Conservation (phyloP, 2,888 invertebrate species). For the Eudasyphora cyanicolor region DNA sequence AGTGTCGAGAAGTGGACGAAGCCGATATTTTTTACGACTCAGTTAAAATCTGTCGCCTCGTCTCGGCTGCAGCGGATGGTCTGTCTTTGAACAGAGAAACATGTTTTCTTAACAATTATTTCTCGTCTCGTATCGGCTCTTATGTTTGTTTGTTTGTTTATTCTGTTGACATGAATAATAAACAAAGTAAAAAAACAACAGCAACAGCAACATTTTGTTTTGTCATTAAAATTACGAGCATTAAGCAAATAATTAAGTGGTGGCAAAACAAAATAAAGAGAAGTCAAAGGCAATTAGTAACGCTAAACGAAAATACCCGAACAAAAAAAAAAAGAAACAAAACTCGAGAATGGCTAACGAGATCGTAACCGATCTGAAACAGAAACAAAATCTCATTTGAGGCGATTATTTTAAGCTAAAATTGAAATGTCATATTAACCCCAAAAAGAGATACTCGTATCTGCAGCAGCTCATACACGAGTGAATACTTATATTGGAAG, state of each 20-base stretch:
- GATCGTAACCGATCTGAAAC: background rate
- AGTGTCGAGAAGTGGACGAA: constrained; percentile 10
- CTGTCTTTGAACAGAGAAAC: background rate
- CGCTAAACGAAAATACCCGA: constrained; percentile 34
- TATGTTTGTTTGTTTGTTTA: constrained; percentile 29
- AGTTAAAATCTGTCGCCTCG: too few species aligned
- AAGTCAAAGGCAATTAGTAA: constrained; percentile 53
- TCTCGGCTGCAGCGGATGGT: too few species aligned
- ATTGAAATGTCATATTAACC: constrained; percentile 24
- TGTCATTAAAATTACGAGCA: constrained; percentile 39
- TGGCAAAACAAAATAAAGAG: constrained; percentile 10
- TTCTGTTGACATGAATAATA: constrained; percentile 48
- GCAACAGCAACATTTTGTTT: constrained; percentile 23
- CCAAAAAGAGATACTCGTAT: background rate
- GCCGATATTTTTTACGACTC: constrained; percentile 4
- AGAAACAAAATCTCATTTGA: background rate
- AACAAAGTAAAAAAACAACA: constrained; percentile 41
- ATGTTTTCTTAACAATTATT: constrained; percentile 42
- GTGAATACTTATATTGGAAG: too few species aligned
- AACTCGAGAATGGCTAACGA: constrained; percentile 18
- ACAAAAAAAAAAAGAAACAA: constrained; percentile 4
- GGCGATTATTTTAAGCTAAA: constrained; percentile 1
- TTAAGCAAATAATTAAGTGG: constrained; percentile 29
- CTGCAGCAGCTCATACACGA: background rate
- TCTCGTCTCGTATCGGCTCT: background rate